Conservation (phyloP, 2,797 vertebrate species). For the Atherinosoma microstoma region DNA sequence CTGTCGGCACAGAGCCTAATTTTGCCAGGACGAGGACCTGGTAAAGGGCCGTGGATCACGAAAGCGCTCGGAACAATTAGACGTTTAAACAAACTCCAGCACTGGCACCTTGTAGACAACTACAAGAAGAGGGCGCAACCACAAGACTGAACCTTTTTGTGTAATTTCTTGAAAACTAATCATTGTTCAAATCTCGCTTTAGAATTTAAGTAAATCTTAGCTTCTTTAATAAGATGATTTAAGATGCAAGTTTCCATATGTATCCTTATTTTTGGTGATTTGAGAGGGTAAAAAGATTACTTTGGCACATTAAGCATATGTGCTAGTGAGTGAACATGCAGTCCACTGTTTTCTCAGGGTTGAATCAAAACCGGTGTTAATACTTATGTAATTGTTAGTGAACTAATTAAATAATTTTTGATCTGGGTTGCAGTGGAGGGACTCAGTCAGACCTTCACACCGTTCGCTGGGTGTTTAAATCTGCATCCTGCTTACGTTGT, state of each 20-base stretch:
- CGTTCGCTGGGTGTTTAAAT: constrained; percentile 38
- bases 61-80: constrained; percentile 9
- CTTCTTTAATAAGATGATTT: constrained; percentile 38
- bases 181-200: constrained; percentile 51
- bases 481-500: constrained; percentile 40
- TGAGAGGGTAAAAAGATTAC: constrained; percentile 15
- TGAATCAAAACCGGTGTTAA: constrained; percentile 68
- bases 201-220: constrained; percentile 27
- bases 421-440: constrained; percentile 36
- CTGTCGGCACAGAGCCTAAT: neutral
- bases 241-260: constrained; percentile 22
- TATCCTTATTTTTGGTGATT: constrained; percentile 15
- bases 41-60: neutral
- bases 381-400: constrained; percentile 50
- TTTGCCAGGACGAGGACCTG: neutral
- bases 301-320: constrained; percentile 30
- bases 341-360: constrained; percentile 82
- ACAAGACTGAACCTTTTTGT: constrained; percentile 56
- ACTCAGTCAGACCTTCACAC: constrained; percentile 37
- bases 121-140: constrained; percentile 25
- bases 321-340: constrained; percentile 60
- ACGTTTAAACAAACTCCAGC: constrained; percentile 39
- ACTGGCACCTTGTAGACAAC: constrained; percentile 53
- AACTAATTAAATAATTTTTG: constrained; percentile 49
- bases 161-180: constrained; percentile 52